Conservation (phyloP, 2,888 invertebrate species). For the Limnephilus lunatus region DNA sequence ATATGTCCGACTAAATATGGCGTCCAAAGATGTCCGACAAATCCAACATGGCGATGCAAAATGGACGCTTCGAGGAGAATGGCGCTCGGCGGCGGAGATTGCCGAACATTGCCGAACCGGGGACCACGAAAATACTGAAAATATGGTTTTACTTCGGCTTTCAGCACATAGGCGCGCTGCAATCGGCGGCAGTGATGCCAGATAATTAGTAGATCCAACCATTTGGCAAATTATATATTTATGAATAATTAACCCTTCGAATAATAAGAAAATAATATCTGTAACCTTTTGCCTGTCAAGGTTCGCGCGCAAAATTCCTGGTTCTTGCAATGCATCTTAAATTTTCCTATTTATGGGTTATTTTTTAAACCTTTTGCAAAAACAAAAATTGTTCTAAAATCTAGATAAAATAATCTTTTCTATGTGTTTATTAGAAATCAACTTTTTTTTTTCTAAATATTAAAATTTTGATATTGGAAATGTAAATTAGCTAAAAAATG, state of each 20-base stretch:
- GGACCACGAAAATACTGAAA: not conserved
- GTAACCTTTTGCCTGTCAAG: too few species aligned
- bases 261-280: too few species aligned
- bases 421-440: too few species aligned
- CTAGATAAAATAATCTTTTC: too few species aligned
- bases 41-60: constrained; percentile 79
- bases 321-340: too few species aligned
- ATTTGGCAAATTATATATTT: not conserved
- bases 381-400: too few species aligned
- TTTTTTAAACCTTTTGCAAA: too few species aligned
- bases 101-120: constrained; percentile 35
- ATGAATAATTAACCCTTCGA: not conserved
- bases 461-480: too few species aligned
- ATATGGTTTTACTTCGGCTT: not conserved
- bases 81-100: constrained; percentile 69
- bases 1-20: constrained; percentile 87
- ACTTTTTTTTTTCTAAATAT: too few species aligned
- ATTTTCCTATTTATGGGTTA: too few species aligned
- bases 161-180: constrained; percentile 38
- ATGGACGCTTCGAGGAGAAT: constrained; percentile 74
- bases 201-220: not conserved
- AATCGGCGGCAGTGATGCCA: not conserved
- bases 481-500: too few species aligned
- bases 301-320: too few species aligned
- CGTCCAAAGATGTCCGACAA: constrained; percentile 83